A percentile compares a stretch with the other conserved stretches of the same genome.
These are phyloP conservation scores for Gambusia affinis DNA, from an alignment of 2,113 vertebrate species.

Conservation along the genomic window DNA sequence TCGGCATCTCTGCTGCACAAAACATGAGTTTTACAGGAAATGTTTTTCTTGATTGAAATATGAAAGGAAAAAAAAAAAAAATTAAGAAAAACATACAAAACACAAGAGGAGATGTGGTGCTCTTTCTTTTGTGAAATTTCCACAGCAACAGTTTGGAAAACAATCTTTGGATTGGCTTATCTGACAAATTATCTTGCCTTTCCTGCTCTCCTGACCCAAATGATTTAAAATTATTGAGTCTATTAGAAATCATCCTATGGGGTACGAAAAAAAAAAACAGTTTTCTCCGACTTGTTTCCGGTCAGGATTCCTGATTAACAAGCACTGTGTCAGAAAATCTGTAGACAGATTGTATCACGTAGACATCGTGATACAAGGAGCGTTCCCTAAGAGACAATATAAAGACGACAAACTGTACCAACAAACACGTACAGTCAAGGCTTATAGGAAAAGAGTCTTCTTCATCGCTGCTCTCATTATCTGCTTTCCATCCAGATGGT, in stretches of 20 bases:
- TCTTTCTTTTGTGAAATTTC: not conserved
- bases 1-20: constrained; percentile 5
- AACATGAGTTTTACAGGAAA: not conserved
- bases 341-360: constrained; percentile 50
- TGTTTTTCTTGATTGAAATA: not conserved
- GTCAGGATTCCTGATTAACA: constrained; percentile 69
- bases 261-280: not conserved
- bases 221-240: not conserved
- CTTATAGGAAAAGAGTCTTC: constrained; percentile 44
- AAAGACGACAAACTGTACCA: constrained; percentile 86
- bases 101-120: not conserved
- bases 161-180: constrained; percentile 33
- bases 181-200: not conserved
- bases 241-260: not conserved
- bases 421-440: constrained; percentile 88
- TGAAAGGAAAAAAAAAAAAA: not conserved
- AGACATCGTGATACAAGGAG: constrained; percentile 88
- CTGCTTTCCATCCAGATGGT: constrained; percentile 53
- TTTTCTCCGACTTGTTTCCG: constrained; percentile 82
- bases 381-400: constrained; percentile 96
- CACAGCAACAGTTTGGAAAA: not conserved
- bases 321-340: constrained; percentile 82
- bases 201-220: constrained; percentile 2
- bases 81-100: not conserved
- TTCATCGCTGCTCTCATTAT: constrained; percentile 42